Evolutionary conservation across 1,140 invertebrate species (phyloP).

Genomic region (Drosophila nikananu): DNA sequence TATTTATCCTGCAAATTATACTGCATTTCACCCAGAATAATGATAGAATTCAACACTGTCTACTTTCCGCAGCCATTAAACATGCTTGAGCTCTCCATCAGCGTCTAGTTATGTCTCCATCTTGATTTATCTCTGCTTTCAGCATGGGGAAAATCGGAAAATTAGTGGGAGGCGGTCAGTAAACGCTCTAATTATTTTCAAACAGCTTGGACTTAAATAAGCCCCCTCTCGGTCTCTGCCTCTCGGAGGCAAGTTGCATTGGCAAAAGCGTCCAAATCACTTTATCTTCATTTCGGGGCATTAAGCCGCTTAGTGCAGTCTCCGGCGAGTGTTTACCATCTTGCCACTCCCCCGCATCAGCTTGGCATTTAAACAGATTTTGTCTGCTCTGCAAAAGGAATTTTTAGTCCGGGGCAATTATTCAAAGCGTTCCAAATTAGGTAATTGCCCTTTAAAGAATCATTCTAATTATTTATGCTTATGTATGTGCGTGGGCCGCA

Average conservation of each 20-base stretch:
- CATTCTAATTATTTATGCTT: slow-evolving; percentile 83
- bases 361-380: slow-evolving; percentile 61
- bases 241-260: slow-evolving; percentile 46
- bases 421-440: slow-evolving; percentile 81
- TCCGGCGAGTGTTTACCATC: slow-evolving; percentile 18
- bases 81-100: slow-evolving; percentile 20
- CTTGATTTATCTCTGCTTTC: slow-evolving; percentile 22
- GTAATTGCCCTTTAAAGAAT: slow-evolving; percentile 84
- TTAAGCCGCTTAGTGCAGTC: slow-evolving; percentile 80
- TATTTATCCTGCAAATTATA: too few species aligned
- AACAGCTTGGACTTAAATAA: slow-evolving; percentile 78
- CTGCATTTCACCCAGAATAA: neutral
- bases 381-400: slow-evolving; percentile 15
- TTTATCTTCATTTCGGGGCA: slow-evolving; percentile 78
- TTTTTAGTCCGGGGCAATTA: slow-evolving; percentile 61
- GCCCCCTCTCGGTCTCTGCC: slow-evolving; percentile 15
- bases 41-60: neutral
- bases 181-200: slow-evolving; percentile 83
- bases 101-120: slow-evolving; percentile 10
- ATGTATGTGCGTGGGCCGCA: slow-evolving; percentile 40
- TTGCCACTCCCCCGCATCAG: neutral
- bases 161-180: slow-evolving; percentile 35
- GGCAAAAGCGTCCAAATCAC: slow-evolving; percentile 49
- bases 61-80: slow-evolving; percentile 3
- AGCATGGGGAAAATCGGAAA: slow-evolving; percentile 20